phyloP scores from a whole-genome alignment of 2,797 vertebrate species.

The Micrastur ruficollis region DNA sequence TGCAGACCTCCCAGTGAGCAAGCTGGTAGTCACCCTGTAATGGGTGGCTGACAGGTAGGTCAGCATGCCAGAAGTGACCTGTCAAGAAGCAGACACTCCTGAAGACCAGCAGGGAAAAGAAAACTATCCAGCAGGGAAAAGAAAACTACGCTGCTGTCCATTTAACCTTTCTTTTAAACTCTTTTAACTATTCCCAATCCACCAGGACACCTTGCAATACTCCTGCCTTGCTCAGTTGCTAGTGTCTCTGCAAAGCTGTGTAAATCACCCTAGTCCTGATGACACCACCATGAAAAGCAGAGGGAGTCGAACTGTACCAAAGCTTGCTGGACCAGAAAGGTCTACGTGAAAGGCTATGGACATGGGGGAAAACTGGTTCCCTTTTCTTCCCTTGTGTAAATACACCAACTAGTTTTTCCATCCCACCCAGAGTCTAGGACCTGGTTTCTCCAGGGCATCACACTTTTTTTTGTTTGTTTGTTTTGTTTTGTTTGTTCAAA shows the following conservation, averaged over 20 bases:
- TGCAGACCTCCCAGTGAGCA: background rate
- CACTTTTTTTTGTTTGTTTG: background rate
- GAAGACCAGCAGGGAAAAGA: background rate
- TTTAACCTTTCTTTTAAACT: background rate
- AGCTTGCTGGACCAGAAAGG: background rate
- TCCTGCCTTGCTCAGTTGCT: background rate
- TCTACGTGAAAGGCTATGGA: background rate
- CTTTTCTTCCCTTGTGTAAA: background rate
- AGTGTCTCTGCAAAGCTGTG: background rate
- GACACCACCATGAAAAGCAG: background rate
- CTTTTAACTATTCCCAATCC: background rate
- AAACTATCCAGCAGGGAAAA: background rate
- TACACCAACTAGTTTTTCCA: background rate
- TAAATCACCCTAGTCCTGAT: background rate
- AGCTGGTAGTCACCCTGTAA: background rate
- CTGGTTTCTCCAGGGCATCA: background rate
- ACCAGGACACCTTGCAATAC: background rate
- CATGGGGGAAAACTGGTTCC: background rate
- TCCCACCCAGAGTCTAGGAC: background rate
- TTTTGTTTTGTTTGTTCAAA: background rate
- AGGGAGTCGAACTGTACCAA: background rate
- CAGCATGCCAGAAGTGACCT: background rate
- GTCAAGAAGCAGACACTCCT: background rate
- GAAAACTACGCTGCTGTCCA: background rate
- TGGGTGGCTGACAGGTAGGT: background rate